These are phyloP conservation scores for Adela reaumurella DNA, from an alignment of 2,888 invertebrate genomes.

Conservation along the genomic window DNA sequence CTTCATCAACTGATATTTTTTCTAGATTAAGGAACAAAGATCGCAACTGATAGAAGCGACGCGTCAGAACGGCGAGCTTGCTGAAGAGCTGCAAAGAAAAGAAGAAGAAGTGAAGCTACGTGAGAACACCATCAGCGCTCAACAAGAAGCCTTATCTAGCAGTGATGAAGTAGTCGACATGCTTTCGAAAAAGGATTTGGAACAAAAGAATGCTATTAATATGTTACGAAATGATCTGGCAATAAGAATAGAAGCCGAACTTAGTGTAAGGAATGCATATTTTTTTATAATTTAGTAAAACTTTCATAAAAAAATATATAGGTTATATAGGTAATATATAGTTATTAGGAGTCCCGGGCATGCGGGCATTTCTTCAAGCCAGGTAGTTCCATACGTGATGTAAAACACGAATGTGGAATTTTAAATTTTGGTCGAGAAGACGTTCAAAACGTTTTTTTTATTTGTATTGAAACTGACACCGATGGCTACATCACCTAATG, in stretches of 20 bases:
- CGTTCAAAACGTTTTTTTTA: too few species aligned
- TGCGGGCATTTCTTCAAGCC: too few species aligned
- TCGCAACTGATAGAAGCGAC: conserved; percentile 24
- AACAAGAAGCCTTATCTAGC: conserved; percentile 23
- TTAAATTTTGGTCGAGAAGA: too few species aligned
- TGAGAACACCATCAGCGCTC: conserved; percentile 18
- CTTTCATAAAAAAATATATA: too few species aligned
- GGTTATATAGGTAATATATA: too few species aligned
- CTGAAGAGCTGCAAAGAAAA: conserved; percentile 26
- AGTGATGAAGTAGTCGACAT: conserved; percentile 27
- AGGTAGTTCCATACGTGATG: too few species aligned
- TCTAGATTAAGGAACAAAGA: conserved; percentile 26
- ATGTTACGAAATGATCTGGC: conserved; percentile 31
- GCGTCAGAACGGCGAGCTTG: conserved; percentile 24
- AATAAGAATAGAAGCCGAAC: conserved; percentile 26
- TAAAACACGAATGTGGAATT: too few species aligned
- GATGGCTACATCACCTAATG: too few species aligned
- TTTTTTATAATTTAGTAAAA: too few species aligned
- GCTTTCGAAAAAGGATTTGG: conserved; percentile 32
- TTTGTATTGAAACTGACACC: too few species aligned
- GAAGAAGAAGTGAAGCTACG: conserved; percentile 23
- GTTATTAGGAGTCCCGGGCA: too few species aligned
- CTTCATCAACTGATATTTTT: too few species aligned
- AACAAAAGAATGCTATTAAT: conserved; percentile 34
- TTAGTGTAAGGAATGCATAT: conserved; percentile 19